phyloP scores from a whole-genome alignment of 2,888 invertebrate species.

The Drosophila glabriapex region DNA sequence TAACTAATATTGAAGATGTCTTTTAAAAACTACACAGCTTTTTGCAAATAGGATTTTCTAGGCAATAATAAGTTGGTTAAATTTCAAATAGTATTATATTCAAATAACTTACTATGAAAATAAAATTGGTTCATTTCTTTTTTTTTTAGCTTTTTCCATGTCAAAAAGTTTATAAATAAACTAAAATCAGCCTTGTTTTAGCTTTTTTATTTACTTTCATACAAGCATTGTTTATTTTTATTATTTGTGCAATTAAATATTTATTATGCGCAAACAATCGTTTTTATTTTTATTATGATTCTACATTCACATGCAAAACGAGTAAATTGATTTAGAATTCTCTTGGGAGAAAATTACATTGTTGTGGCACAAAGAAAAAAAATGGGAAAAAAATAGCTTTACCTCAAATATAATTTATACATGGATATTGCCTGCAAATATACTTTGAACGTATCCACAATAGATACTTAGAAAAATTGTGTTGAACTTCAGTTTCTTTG shows the following conservation, averaged over 20 bases:
- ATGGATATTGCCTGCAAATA: neutral
- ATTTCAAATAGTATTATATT: neutral
- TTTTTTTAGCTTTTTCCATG: neutral
- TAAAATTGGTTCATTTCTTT: neutral
- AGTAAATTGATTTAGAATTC: neutral
- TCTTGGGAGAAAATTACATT: conserved; percentile 5
- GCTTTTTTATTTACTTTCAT: neutral
- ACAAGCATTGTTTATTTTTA: neutral
- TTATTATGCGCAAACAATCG: neutral
- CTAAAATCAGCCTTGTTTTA: neutral
- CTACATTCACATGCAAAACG: conserved; percentile 15
- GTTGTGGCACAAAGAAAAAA: neutral
- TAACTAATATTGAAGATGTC: neutral
- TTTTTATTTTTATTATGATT: conserved; percentile 8
- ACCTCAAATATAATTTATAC: conserved; percentile 1
- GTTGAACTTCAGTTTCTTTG: conserved; percentile 5
- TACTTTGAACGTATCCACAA: neutral
- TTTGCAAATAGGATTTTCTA: neutral
- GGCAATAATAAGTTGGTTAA: neutral
- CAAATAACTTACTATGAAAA: neutral
- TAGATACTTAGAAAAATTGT: neutral
- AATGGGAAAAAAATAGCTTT: neutral
- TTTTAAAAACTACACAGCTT: neutral
- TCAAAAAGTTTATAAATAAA: neutral
- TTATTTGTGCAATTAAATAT: conserved; percentile 5